These are phyloP conservation scores for Malurus melanocephalus DNA, from an alignment of 2,113 vertebrate genomes.

Conservation along the genomic window DNA sequence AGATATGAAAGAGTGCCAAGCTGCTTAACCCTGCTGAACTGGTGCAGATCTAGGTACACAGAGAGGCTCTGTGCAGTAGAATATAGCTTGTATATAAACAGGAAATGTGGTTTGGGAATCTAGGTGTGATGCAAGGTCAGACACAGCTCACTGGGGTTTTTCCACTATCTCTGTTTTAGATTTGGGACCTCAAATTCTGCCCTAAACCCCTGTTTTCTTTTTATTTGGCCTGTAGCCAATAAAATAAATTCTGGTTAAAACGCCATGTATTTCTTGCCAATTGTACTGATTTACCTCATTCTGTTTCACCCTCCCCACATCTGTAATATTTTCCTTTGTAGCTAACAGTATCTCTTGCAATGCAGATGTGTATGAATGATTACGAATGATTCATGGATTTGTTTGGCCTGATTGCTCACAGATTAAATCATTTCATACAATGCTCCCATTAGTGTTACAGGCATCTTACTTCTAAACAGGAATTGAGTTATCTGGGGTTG, in stretches of 20 bases:
- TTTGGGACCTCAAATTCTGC: neutral
- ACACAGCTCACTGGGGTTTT: neutral
- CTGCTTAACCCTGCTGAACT: neutral
- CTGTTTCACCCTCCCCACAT: neutral
- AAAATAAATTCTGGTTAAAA: neutral
- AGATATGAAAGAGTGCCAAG: neutral
- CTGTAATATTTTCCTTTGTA: neutral
- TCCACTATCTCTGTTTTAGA: neutral
- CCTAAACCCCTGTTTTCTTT: neutral
- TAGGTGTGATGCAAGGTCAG: neutral
- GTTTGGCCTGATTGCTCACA: neutral
- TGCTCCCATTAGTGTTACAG: neutral
- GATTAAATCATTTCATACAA: constrained; percentile 29
- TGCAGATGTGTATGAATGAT: neutral
- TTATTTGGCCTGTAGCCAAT: neutral
- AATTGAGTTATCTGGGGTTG: neutral
- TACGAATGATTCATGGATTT: constrained; percentile 22
- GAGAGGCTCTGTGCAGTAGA: neutral
- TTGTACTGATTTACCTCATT: neutral
- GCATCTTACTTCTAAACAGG: neutral
- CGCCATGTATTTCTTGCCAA: neutral
- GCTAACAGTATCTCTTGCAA: neutral
- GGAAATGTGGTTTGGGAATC: neutral
- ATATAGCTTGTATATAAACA: neutral
- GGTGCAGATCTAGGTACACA: neutral